phyloP scores from a whole-genome alignment of 2,888 invertebrate species.

The Glaucopsyche alexis region DNA sequence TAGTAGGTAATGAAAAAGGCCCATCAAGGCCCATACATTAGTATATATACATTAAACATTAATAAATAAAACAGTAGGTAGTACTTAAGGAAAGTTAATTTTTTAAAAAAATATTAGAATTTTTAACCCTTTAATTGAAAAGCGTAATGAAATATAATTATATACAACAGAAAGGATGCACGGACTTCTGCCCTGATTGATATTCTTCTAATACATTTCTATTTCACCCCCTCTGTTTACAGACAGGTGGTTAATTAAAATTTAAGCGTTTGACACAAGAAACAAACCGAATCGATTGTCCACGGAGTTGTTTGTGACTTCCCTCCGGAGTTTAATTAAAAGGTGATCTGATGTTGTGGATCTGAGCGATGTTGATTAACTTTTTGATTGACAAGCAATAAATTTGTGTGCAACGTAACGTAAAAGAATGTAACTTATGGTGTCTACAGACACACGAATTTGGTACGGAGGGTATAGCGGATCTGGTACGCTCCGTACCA shows the following conservation, averaged over 20 bases:
- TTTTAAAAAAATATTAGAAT: no score
- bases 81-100: no score
- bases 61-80: no score
- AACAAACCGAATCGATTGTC: slow-evolving; percentile 53
- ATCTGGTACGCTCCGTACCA: no score
- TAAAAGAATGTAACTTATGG: not conserved
- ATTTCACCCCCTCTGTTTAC: slow-evolving; percentile 39
- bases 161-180: not conserved
- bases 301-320: slow-evolving; percentile 43
- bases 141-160: not conserved
- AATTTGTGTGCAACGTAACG: slow-evolving; percentile 34
- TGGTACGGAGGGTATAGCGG: no score
- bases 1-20: no score
- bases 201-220: slow-evolving; percentile 14
- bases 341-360: slow-evolving; percentile 43
- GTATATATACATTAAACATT: no score
- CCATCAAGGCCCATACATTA: no score
- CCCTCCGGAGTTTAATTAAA: slow-evolving; percentile 49
- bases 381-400: slow-evolving; percentile 48
- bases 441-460: no score
- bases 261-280: slow-evolving; percentile 59
- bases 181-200: slow-evolving; percentile 21
- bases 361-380: slow-evolving; percentile 36
- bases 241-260: slow-evolving; percentile 70
- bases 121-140: not conserved